Evolutionary conservation across 1,140 invertebrate genomes (phyloP), one percentile per base, ranked within the genome.

Genomic region (Scaptodrosophila lebanonensis): DNA sequence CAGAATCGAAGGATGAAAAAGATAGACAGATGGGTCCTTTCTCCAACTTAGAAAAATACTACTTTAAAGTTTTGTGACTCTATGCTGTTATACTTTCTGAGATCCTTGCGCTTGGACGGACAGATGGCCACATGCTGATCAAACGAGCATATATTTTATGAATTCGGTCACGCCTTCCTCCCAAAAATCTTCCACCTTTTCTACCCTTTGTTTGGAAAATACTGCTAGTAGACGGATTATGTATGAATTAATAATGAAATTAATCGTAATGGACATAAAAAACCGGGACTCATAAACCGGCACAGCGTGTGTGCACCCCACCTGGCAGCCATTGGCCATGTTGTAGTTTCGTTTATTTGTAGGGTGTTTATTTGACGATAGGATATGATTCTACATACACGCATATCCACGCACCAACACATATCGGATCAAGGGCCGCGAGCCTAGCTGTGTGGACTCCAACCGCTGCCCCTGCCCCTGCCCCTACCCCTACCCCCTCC

Each of bases 211-310:
- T n/a, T n/a, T n/a, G n/a, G n/a, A n/a, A n/a, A n/a, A n/a, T n/a
- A n/a, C n/a, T n/a, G n/a, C n/a, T n/a, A 44, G 16, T 47, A 20
- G 52, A 48, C 52, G 12, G 62, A 82, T 73, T 75, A n/a, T n/a
- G n/a, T 82, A 82, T 82, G 75, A 82, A 82, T 82, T 82, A 83
- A 76, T 83, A 82, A 82, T 82, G 75, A 82, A 82, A 82, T 82
- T 82, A 82, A 82, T 42, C 70, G 32, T 52, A 69, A 69, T 66
- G 51, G 30, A 13, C 40, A 48, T 36, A 42, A 6, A 20, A 32
- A 47, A 39, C 39, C 9, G 18, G 11, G 7, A 18, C 1, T 13
- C 2, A 16, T 9, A 42, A n/a, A n/a, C n/a, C 22, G 32, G 12
- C 32, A 33, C 32, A 33, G 3, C 32, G 12, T 11, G 12, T n/a